A percentile compares a stretch with the other conserved stretches of the same genome.
These are phyloP conservation scores for Hesperia comma DNA, from an alignment of 2,888 invertebrate species.

Conservation along the genomic window DNA sequence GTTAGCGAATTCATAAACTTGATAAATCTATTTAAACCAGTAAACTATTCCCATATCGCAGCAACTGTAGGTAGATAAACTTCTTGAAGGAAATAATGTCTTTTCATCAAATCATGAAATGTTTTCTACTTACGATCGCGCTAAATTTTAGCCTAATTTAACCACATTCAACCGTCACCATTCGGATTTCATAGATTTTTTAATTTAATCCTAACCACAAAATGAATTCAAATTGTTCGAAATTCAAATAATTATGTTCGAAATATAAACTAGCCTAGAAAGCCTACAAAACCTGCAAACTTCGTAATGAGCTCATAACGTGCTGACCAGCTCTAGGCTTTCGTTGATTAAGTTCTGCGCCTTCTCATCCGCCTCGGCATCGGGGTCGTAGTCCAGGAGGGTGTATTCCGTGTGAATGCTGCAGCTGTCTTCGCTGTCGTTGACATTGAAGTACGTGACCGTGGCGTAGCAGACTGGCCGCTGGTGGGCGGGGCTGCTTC, in stretches of 20 bases:
- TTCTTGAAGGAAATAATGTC: too few relatives aligned
- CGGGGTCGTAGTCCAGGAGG: slow-evolving; percentile 65
- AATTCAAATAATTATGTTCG: not conserved
- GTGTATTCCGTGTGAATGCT: slow-evolving; percentile 78
- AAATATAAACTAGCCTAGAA: not conserved
- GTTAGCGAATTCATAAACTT: not conserved
- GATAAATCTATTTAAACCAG: too few relatives aligned
- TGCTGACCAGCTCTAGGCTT: slow-evolving; percentile 73
- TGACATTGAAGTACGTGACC: slow-evolving; percentile 75
- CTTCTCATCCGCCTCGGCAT: slow-evolving; percentile 64
- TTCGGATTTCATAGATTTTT: too few relatives aligned
- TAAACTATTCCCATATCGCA: too few relatives aligned
- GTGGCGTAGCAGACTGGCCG: slow-evolving; percentile 72
- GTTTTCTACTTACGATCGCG: too few relatives aligned
- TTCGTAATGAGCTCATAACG: slow-evolving; percentile 61
- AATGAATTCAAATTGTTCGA: too few relatives aligned
- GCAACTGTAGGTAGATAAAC: too few relatives aligned
- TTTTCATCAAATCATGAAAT: too few relatives aligned
- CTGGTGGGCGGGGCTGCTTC: slow-evolving; percentile 65
- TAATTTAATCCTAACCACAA: too few relatives aligned
- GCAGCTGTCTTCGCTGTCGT: slow-evolving; percentile 76
- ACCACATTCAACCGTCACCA: too few relatives aligned
- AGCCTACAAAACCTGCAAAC: slow-evolving; percentile 13
- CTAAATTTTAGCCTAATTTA: too few relatives aligned
- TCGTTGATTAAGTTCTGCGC: slow-evolving; percentile 77